Evolutionary conservation across 2,797 vertebrate species (phyloP).

Genomic region (Hybognathus amarus): DNA sequence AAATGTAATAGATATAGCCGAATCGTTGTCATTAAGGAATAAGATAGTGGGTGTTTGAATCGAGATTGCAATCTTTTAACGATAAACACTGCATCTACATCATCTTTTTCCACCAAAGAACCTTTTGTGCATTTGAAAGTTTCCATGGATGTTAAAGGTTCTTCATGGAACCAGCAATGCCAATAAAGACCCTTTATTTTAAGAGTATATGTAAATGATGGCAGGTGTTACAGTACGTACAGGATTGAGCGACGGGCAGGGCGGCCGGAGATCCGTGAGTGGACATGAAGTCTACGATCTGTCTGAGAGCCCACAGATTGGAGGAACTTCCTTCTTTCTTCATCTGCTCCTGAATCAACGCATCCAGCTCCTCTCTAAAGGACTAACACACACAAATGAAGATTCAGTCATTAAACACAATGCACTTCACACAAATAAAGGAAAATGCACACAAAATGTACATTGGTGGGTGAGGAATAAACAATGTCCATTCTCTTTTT

Average conservation of each 20-base stretch:
- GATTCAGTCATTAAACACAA: conserved; percentile 12
- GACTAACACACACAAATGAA: conserved; percentile 78
- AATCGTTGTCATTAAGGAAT: not conserved
- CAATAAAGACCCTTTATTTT: not conserved
- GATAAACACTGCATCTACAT: not conserved
- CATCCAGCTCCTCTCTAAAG: conserved; percentile 95
- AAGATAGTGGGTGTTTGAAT: not conserved
- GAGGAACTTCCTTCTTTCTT: conserved; percentile 96
- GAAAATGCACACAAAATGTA: conserved; percentile 11
- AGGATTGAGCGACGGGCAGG: conserved; percentile 87
- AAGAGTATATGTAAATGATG: not conserved
- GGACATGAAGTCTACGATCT: conserved; percentile 97
- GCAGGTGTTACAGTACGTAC: conserved; percentile 73
- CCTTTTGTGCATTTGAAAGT: not conserved
- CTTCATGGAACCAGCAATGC: not conserved
- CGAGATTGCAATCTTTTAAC: not conserved
- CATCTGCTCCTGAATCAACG: conserved; percentile 97
- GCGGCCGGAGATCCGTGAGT: conserved; percentile 85
- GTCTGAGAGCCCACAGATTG: conserved; percentile 92
- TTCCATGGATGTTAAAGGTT: not conserved
- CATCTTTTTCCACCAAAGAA: not conserved
- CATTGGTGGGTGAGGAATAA: not conserved
- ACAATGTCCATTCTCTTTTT: not conserved
- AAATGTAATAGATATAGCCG: not conserved
- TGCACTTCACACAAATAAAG: conserved; percentile 19